These are phyloP conservation scores for Melinaea marsaeus DNA, from an alignment of 2,888 invertebrate species.

Conservation along the genomic window DNA sequence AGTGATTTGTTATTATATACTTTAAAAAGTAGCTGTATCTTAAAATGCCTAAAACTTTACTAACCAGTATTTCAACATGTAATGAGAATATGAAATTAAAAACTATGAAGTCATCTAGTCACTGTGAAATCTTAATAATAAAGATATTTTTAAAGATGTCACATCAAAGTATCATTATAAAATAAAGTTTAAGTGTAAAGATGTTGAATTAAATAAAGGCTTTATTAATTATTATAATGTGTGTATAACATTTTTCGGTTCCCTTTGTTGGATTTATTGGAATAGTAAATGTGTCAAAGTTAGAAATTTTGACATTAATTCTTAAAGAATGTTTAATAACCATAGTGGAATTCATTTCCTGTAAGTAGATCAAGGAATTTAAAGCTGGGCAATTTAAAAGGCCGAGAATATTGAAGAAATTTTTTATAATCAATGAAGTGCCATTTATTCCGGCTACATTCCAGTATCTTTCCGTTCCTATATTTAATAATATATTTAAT, in stretches of 20 bases:
- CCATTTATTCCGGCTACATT: conserved; percentile 27
- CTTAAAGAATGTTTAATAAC: conserved; percentile 72
- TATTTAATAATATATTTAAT: conserved; percentile 10
- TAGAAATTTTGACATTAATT: conserved; percentile 48
- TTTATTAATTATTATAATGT: neutral
- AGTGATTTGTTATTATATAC: no score
- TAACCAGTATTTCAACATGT: no score
- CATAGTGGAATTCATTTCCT: conserved; percentile 70
- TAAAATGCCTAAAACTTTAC: no score
- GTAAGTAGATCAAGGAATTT: conserved; percentile 52
- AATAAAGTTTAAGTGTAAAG: no score
- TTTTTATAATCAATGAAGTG: conserved; percentile 67
- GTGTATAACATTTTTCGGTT: conserved; percentile 11
- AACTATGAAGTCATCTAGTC: no score
- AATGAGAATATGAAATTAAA: no score
- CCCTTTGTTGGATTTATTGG: conserved; percentile 23
- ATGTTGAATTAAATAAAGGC: no score
- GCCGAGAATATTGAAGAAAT: conserved; percentile 54
- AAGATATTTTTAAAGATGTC: no score
- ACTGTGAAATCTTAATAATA: no score
- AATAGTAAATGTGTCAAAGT: conserved; percentile 35
- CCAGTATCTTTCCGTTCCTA: conserved; percentile 30
- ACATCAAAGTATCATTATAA: no score
- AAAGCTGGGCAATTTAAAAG: conserved; percentile 53
- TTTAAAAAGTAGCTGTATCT: no score